Conservation (phyloP, 2,797 vertebrate genomes). For the Craterocephalus amniculus region DNA sequence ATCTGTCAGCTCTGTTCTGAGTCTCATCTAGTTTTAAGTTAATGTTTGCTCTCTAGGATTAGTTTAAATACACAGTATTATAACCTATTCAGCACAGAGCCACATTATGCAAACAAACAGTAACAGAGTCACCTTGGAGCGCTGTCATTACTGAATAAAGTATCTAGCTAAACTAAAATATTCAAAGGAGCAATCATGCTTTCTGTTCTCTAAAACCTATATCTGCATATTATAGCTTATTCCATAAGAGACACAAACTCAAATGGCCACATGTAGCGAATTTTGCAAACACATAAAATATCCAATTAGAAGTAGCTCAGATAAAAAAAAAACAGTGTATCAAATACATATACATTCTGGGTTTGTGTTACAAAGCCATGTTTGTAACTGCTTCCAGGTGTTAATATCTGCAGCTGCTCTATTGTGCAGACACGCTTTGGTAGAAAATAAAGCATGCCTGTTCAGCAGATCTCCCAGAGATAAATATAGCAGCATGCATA, state of each 20-base stretch:
- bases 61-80: too few relatives aligned
- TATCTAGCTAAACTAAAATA: conserved; percentile 4
- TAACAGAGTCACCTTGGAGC: conserved; percentile 56
- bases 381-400: conserved; percentile 27
- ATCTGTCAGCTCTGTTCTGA: conserved; percentile 49
- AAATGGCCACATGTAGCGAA: neutral
- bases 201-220: neutral
- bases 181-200: neutral
- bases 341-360: neutral
- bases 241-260: neutral
- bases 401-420: conserved; percentile 35
- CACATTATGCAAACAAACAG: conserved; percentile 48
- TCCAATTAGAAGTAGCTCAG: neutral
- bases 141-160: conserved; percentile 17
- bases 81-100: conserved; percentile 15
- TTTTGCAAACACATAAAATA: neutral
- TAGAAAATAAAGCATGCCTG: conserved; percentile 16
- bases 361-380: neutral
- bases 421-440: conserved; percentile 13
- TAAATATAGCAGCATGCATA: conserved; percentile 54
- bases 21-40: conserved; percentile 42
- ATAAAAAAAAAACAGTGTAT: neutral
- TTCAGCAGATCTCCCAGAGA: conserved; percentile 51
- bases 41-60: conserved; percentile 37
- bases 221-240: neutral